A percentile compares a stretch with the other conserved stretches of the same genome.
These are phyloP conservation scores for Catharus minimus DNA, from an alignment of 2,113 vertebrate genomes.

Conservation along the genomic window DNA sequence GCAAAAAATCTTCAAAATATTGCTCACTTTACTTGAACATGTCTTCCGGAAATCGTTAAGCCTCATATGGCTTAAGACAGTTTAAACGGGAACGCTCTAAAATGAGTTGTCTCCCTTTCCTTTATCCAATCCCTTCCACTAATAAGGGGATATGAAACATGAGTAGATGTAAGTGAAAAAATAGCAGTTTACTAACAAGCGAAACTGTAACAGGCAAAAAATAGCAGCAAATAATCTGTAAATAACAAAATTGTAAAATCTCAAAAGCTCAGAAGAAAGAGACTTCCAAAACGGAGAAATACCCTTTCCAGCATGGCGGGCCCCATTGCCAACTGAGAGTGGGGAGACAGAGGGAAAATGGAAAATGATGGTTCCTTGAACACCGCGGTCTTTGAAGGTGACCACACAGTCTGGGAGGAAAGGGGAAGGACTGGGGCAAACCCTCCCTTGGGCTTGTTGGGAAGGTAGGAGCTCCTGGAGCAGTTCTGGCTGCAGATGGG, in stretches of 20 bases:
- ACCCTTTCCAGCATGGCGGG: fast-evolving
- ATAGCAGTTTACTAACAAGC: not conserved
- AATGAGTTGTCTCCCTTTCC: not conserved
- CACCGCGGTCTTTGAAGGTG: fast-evolving
- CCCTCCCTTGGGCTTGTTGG: too few species aligned
- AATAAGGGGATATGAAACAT: not conserved
- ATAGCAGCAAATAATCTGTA: not conserved
- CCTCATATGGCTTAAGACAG: not conserved
- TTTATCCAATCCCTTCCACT: not conserved
- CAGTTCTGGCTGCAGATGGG: not conserved
- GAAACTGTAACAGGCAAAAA: not conserved
- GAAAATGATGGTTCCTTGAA: fast-evolving
- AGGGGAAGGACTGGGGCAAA: not conserved
- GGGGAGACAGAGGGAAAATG: too few species aligned
- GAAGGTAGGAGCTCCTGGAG: not conserved
- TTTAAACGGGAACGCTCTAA: not conserved
- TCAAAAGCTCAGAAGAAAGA: too few species aligned
- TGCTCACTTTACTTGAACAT: not conserved
- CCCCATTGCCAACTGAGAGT: fast-evolving
- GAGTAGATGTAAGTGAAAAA: not conserved
- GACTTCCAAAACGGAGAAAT: not conserved
- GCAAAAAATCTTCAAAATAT: not conserved
- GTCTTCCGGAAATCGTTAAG: not conserved
- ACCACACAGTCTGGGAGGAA: fast-evolving
- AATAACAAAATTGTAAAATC: not conserved